phyloP scores from a whole-genome alignment of 2,888 invertebrate genomes.

The Ligdia adustata region DNA sequence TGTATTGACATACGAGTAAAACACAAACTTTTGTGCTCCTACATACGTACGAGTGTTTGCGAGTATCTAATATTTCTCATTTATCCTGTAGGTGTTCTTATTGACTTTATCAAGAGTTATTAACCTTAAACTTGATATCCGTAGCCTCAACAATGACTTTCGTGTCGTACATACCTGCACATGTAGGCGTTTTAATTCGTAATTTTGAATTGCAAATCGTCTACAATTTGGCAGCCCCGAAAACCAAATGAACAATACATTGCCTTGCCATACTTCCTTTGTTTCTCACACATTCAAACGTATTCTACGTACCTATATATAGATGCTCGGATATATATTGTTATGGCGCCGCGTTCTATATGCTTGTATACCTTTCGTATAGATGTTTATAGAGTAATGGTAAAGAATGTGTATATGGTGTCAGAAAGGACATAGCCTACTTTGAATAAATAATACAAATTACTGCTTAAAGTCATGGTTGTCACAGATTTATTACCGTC shows the following conservation, averaged over 20 bases:
- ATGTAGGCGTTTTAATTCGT: constrained; percentile 54
- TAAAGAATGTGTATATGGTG: constrained; percentile 33
- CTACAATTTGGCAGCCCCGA: constrained; percentile 60
- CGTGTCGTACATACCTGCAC: constrained; percentile 26
- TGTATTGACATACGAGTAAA: too few relatives aligned
- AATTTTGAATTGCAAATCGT: constrained; percentile 66
- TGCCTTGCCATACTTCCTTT: constrained; percentile 68
- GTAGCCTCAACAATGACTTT: constrained; percentile 24
- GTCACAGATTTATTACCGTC: constrained; percentile 14
- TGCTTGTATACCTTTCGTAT: constrained; percentile 22
- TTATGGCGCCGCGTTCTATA: constrained; percentile 49
- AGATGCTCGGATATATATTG: constrained; percentile 20
- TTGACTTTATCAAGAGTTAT: constrained; percentile 10
- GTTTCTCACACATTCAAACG: constrained; percentile 61
- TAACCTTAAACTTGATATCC: constrained; percentile 26
- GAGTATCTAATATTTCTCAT: neutral
- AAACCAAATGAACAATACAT: constrained; percentile 69
- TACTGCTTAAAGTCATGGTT: constrained; percentile 16
- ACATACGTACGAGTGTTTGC: neutral
- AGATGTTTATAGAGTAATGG: constrained; percentile 26
- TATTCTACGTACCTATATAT: constrained; percentile 6
- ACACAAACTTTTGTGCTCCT: too few relatives aligned
- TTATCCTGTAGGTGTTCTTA: constrained; percentile 13
- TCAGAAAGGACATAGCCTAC: constrained; percentile 35
- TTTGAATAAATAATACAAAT: constrained; percentile 24